Evolutionary conservation across 2,888 invertebrate species (phyloP).

Genomic region (Drosophila acutilabella): DNA sequence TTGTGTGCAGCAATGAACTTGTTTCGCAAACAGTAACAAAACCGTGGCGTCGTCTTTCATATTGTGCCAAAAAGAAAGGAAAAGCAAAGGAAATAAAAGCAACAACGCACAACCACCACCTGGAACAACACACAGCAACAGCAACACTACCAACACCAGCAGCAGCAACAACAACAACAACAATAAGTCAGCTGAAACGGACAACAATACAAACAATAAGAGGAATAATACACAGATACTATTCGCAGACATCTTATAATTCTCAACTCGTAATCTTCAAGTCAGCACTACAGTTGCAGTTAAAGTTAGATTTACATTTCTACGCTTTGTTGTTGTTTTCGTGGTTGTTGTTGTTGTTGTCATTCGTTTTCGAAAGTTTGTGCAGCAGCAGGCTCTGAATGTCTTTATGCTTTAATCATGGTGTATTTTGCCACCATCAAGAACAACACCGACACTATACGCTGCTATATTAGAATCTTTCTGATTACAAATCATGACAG

Average conservation of each 20-base stretch:
- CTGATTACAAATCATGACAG: conserved; percentile 95
- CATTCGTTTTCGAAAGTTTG: conserved; percentile 82
- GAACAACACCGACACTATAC: conserved; percentile 87
- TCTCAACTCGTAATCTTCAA: conserved; percentile 3
- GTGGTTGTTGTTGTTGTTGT: conserved; percentile 42
- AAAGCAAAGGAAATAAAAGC: conserved; percentile 33
- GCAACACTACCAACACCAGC: conserved; percentile 7
- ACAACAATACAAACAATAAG: conserved; percentile 22
- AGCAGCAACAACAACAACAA: conserved; percentile 14
- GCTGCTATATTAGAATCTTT: conserved; percentile 93
- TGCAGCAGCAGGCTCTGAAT: conserved; percentile 85
- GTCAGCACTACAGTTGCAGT: conserved; percentile 6
- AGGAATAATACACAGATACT: conserved; percentile 8
- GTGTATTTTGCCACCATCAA: conserved; percentile 89
- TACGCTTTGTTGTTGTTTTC: neutral
- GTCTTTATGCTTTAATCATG: conserved; percentile 93
- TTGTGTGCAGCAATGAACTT: conserved; percentile 20
- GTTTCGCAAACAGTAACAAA: conserved; percentile 41
- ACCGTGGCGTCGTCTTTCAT: conserved; percentile 43
- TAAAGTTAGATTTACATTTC: conserved; percentile 16
- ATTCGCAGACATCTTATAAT: conserved; percentile 10
- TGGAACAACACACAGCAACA: conserved; percentile 18
- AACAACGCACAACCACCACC: conserved; percentile 32
- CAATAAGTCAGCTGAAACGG: conserved; percentile 23
- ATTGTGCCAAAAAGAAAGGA: conserved; percentile 67